Conservation (phyloP, 35 echinoderm and acorn worm genomes). For the Anneissia japonica region DNA sequence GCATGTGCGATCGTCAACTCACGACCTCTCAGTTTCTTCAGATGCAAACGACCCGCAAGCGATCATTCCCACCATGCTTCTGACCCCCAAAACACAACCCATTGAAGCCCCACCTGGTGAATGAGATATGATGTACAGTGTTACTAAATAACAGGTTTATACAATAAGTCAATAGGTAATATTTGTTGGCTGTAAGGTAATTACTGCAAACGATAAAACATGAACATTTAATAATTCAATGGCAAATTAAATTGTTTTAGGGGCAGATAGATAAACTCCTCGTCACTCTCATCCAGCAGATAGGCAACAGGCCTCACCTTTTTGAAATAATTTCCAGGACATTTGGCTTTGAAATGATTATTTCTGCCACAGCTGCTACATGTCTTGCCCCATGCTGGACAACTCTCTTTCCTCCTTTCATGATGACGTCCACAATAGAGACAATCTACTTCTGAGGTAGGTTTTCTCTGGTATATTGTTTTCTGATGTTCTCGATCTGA, state of each 20-base stretch:
- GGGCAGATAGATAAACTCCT: not conserved
- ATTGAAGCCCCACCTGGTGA: not conserved
- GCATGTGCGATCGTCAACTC: slow-evolving; percentile 41
- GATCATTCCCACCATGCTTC: slow-evolving; percentile 4
- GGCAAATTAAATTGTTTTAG: too few species aligned
- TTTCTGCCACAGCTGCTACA: slow-evolving; percentile 48
- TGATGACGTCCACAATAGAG: slow-evolving; percentile 43
- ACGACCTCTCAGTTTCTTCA: slow-evolving; percentile 27
- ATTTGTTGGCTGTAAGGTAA: too few species aligned
- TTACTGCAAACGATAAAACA: too few species aligned
- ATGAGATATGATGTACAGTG: too few species aligned
- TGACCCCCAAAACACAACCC: slow-evolving; percentile 7
- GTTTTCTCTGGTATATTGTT: not conserved
- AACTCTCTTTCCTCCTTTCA: slow-evolving; percentile 7
- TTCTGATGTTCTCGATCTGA: not conserved
- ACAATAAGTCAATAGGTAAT: too few species aligned
- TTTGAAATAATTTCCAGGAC: not conserved
- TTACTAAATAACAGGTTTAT: too few species aligned
- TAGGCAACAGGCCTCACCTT: not conserved
- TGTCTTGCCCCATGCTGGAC: slow-evolving; percentile 33
- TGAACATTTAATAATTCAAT: too few species aligned
- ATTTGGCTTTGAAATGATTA: slow-evolving; percentile 46
- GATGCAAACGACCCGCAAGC: slow-evolving; percentile 25
- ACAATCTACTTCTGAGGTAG: slow-evolving; percentile 4
- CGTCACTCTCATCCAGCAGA: not conserved